A percentile compares a stretch with the other conserved stretches of the same genome.
Conservation (phyloP, 1,140 invertebrate species). For the Aphis craccivora region DNA sequence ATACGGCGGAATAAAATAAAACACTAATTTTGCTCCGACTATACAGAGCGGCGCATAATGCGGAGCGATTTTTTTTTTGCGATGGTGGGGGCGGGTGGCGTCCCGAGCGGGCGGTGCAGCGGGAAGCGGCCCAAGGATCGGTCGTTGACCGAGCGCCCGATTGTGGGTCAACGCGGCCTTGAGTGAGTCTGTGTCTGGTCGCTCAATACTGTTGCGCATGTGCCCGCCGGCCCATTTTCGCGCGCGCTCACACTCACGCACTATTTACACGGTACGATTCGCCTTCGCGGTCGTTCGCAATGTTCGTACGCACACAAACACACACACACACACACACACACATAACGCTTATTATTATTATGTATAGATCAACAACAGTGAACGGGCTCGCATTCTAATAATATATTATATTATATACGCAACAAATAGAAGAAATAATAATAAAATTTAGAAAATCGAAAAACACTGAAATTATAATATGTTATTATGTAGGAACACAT, state of each 20-base stretch:
- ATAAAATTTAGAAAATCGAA: background rate
- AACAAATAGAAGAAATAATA: background rate
- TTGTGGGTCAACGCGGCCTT: slow-evolving; percentile 58
- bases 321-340: background rate
- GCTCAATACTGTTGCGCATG: slow-evolving; percentile 58
- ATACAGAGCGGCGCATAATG: background rate
- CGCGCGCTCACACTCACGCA: slow-evolving; percentile 7
- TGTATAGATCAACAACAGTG: background rate
- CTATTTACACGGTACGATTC: background rate
- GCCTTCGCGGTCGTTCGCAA: background rate
- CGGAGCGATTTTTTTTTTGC: background rate
- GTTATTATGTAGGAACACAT: background rate
- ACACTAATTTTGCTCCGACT: background rate
- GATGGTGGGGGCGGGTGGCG: background rate
- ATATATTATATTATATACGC: background rate
- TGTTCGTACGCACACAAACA: background rate
- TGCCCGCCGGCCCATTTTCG: slow-evolving; percentile 54
- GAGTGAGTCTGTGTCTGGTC: slow-evolving; percentile 58
- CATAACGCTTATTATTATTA: background rate
- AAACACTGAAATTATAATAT: background rate
- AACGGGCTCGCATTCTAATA: background rate
- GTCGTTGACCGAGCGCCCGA: slow-evolving; percentile 56
- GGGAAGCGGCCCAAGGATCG: slow-evolving; percentile 24
- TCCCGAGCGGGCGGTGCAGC: background rate
- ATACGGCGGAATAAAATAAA: background rate